A percentile compares a stretch with the other conserved stretches of the same genome.
Conservation (phyloP, 2,113 vertebrate genomes). For the Ctenomys sociabilis region DNA sequence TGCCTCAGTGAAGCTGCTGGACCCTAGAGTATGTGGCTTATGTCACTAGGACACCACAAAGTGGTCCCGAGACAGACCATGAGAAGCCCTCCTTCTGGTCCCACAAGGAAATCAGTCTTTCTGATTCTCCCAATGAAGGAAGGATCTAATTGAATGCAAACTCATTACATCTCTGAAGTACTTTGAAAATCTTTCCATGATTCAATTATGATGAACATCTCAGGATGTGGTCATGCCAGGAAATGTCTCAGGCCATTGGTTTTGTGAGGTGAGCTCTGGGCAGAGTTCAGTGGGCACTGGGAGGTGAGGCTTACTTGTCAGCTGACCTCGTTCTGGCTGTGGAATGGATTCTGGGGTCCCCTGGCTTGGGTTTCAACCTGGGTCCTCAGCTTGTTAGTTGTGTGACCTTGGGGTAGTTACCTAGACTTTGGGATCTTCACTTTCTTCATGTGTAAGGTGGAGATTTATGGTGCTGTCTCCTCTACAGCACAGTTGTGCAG, state of each 20-base stretch:
- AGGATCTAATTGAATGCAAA: constrained; percentile 73
- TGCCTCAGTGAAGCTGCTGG: not conserved
- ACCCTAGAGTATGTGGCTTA: not conserved
- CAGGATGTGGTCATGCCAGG: constrained; percentile 75
- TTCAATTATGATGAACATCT: constrained; percentile 69
- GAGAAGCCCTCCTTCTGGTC: constrained; percentile 1
- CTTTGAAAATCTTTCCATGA: constrained; percentile 66
- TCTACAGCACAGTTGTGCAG: too few species aligned
- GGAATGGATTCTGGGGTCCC: not conserved
- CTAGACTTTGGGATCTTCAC: not conserved
- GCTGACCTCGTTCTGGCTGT: not conserved
- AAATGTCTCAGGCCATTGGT: constrained; percentile 44
- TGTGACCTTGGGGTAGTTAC: not conserved
- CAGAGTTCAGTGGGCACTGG: not conserved
- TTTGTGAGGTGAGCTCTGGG: not conserved
- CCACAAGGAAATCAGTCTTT: constrained; percentile 37
- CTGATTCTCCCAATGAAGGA: constrained; percentile 61
- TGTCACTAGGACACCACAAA: not conserved
- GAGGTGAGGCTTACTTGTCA: not conserved
- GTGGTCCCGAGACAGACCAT: not conserved
- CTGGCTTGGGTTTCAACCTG: not conserved
- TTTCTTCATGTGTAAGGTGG: not conserved
- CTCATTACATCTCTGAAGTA: constrained; percentile 72
- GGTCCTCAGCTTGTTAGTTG: not conserved
- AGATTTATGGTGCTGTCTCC: not conserved